Conservation (phyloP, 2,888 invertebrate genomes). For the Orthosia cruda region DNA sequence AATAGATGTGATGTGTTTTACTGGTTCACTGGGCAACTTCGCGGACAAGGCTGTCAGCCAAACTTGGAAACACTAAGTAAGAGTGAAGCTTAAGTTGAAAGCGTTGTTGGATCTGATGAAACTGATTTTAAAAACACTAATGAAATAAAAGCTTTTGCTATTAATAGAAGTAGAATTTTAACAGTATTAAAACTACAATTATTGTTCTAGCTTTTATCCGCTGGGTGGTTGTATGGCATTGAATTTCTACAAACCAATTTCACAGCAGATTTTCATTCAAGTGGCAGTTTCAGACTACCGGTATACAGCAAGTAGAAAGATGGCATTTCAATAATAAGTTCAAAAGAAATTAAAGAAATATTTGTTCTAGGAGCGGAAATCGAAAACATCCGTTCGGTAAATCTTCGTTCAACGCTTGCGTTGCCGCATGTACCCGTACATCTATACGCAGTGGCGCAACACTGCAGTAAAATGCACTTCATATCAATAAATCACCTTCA, state of each 20-base stretch:
- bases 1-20: conserved; percentile 37
- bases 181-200: not conserved
- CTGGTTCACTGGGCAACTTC: conserved; percentile 24
- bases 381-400: conserved; percentile 52
- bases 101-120: conserved; percentile 27
- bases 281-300: not conserved
- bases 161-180: conserved; percentile 1
- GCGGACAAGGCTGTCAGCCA: conserved; percentile 50
- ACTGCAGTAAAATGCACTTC: conserved; percentile 78
- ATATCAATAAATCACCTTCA: conserved; percentile 84
- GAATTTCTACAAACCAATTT: not conserved
- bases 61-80: conserved; percentile 44
- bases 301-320: not conserved
- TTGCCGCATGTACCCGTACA: conserved; percentile 55
- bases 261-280: not conserved
- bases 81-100: conserved; percentile 28
- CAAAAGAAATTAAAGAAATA: conserved; percentile 28
- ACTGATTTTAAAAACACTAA: conserved; percentile 18
- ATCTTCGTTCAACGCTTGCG: conserved; percentile 63
- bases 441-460: conserved; percentile 78
- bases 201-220: not conserved
- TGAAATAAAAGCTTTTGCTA: conserved; percentile 20
- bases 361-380: conserved; percentile 34
- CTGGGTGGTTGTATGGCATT: not conserved
- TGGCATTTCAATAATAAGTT: conserved; percentile 11